Conservation (phyloP, 2,113 vertebrate species). For the Cebus imitator region DNA sequence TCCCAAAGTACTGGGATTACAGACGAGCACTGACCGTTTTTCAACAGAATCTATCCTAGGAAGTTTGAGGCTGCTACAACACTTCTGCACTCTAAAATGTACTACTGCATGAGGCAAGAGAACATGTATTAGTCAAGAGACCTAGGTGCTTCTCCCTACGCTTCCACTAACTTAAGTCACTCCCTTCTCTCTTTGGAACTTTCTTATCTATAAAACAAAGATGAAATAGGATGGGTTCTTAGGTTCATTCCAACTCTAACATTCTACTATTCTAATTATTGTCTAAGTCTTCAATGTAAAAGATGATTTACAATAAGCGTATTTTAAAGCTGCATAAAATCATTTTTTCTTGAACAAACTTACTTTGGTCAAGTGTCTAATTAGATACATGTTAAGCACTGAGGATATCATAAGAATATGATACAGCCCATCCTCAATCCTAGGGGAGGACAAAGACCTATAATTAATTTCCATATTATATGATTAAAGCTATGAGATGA, state of each 20-base stretch:
- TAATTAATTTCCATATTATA: neutral
- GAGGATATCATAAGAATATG: neutral
- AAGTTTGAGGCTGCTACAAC: neutral
- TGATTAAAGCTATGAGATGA: neutral
- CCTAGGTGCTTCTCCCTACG: neutral
- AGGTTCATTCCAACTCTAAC: neutral
- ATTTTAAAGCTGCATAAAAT: conserved; percentile 30
- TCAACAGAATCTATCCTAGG: neutral
- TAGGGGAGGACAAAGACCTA: neutral
- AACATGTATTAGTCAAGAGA: neutral
- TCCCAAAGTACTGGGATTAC: too few species aligned
- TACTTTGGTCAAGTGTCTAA: conserved; percentile 30
- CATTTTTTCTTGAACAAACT: neutral
- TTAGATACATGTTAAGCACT: neutral
- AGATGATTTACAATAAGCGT: neutral
- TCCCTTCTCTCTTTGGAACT: neutral
- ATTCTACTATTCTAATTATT: conserved; percentile 32
- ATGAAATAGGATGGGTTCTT: neutral
- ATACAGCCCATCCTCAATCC: neutral
- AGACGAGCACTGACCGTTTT: neutral
- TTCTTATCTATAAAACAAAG: conserved; percentile 32
- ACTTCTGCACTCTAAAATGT: neutral
- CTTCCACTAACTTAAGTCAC: neutral
- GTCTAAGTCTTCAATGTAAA: conserved; percentile 20
- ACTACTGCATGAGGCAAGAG: neutral